Base-by-base conservation (phyloP, 2,797 vertebrate species). In the Melanitta fusca region DNA sequence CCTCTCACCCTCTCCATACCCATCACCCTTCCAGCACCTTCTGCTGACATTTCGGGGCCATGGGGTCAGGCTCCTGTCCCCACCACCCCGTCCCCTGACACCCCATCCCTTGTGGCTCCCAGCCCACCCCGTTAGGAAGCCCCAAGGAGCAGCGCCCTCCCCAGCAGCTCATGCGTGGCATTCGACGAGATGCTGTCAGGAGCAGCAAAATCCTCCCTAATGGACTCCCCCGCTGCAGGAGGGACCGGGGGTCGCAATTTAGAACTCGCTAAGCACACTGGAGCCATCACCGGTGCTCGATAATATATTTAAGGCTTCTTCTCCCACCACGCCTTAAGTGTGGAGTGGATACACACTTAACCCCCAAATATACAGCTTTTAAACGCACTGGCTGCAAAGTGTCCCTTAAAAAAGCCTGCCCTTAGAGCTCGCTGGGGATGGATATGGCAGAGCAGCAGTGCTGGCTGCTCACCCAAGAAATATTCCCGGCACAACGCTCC, bases 401-500 rank as follows among this genome's bases (percentile, higher is more conserved):
- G 5, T 36, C 82, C 61, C 62, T 88, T 81, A 56, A 78, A 3
- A 88, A 28, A 7, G 8, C 13, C 57, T 66, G 22, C 2, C 45
- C 58, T 32, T 47, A 13, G 53, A 85, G 56, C 64, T 61, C 27
- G 10, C 27, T 11, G 30, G 36, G 17, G 49, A 39, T 39, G 51
- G 38, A 22, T 20, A 38, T 12, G 2, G 51, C 0, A 0, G 51
- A 34, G 43, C 24, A 5, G 39, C 6, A 2, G 36, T 4, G 21
- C 41, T 11, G 47, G 79, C 2, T 78, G 72, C 69, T 91, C 54
- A 3, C 12, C 6, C 19, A 56, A 68, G 25, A 87, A 8, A 3
- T 5, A 60, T 9, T 68, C 66, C 7, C 19, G n/a, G 2, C 24
- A 4, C 3, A 12, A 57, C 4, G 56, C 3, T 1, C 10, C 27